Evolutionary conservation across 2,113 vertebrate genomes (phyloP).

Genomic region (Crotophaga sulcirostris): DNA sequence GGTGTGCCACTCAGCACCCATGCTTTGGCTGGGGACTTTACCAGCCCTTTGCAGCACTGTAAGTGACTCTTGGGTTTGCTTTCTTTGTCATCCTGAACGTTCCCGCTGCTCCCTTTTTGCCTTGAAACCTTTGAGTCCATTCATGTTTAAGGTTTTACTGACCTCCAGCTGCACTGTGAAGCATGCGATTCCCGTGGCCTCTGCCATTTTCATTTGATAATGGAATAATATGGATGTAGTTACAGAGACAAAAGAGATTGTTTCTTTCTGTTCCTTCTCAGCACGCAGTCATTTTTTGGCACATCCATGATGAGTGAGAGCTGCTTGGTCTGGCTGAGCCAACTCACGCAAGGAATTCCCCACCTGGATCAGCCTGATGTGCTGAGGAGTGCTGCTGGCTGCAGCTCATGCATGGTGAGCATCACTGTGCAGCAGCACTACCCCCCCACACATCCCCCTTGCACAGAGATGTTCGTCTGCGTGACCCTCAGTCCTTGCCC

Average conservation of each 20-base stretch:
- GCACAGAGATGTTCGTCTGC: rapidly evolving
- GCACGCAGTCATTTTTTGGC: not conserved
- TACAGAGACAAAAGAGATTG: not conserved
- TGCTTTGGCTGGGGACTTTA: rapidly evolving
- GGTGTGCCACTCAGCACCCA: rapidly evolving
- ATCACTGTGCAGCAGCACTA: not conserved
- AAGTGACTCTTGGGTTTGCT: not conserved
- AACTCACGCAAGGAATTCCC: not conserved
- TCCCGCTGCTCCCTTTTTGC: not conserved
- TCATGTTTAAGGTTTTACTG: not conserved
- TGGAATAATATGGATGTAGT: not conserved
- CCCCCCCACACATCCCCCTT: rapidly evolving
- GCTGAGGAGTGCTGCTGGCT: not conserved
- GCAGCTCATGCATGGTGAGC: not conserved
- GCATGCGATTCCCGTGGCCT: rapidly evolving
- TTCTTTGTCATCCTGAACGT: not conserved
- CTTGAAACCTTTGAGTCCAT: not conserved
- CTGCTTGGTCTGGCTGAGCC: not conserved
- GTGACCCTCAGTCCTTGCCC: not conserved
- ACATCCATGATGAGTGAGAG: not conserved
- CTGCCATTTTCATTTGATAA: not conserved
- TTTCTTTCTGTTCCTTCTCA: not conserved
- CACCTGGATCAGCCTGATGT: not conserved
- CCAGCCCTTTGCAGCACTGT: rapidly evolving
- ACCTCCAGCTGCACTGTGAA: not conserved